Percentiles rank a stretch among this genome's conserved stretches.
Conservation (phyloP, 2,888 invertebrate species). For the Bellardia bayeri region DNA sequence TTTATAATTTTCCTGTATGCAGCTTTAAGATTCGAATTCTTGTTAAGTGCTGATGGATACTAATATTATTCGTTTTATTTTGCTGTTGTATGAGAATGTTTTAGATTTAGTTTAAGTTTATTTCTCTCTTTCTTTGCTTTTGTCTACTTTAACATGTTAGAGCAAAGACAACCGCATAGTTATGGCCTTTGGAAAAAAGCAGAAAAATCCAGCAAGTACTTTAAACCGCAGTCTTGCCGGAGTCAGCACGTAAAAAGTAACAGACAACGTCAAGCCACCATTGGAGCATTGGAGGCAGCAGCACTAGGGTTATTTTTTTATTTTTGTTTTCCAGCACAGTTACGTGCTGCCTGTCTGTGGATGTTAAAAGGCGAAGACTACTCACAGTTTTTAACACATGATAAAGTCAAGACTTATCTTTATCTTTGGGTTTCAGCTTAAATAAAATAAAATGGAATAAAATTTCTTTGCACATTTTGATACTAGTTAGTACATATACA, state of each 20-base stretch:
- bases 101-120: constrained; percentile 40
- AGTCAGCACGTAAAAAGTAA: constrained; percentile 70
- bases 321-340: constrained; percentile 47
- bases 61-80: constrained; percentile 60
- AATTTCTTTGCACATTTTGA: constrained; percentile 25
- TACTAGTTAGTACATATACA: not conserved
- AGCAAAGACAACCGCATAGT: constrained; percentile 57
- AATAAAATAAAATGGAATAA: constrained; percentile 65
- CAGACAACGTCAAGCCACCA: constrained; percentile 70
- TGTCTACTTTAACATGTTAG: constrained; percentile 42
- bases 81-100: constrained; percentile 29
- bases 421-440: constrained; percentile 67
- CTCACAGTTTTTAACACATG: constrained; percentile 66
- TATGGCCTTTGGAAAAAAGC: constrained; percentile 43
- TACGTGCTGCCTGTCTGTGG: constrained; percentile 71
- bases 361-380: constrained; percentile 63
- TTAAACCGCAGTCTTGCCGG: constrained; percentile 63
- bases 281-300: constrained; percentile 42
- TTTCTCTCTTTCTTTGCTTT: constrained; percentile 21
- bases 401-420: constrained; percentile 74
- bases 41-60: constrained; percentile 67
- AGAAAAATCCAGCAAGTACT: constrained; percentile 31
- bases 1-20: constrained; percentile 18
- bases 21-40: constrained; percentile 62
- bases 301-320: constrained; percentile 10